phyloP scores from a whole-genome alignment of 2,113 vertebrate species.

The Microcebus murinus region DNA sequence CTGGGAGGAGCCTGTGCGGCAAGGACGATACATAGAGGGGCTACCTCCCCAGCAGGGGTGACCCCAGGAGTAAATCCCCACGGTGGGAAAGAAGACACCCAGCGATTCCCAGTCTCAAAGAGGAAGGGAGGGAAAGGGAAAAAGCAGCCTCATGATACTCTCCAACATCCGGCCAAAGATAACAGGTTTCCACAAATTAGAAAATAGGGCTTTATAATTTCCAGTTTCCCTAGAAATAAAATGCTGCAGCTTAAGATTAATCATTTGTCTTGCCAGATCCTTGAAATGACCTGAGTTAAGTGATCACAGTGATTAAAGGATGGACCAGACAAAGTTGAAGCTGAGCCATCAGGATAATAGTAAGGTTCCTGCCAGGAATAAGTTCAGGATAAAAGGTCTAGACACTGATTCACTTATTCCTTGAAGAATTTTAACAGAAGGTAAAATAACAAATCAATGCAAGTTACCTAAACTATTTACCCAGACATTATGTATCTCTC shows the following conservation, averaged over 20 bases:
- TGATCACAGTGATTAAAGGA: constrained; percentile 35
- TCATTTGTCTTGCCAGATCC: constrained; percentile 5
- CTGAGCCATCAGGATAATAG: not conserved
- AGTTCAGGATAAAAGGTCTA: not conserved
- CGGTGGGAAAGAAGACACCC: not conserved
- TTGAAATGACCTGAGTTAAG: not conserved
- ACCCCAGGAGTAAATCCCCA: not conserved
- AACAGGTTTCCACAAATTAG: not conserved
- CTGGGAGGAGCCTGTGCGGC: not conserved
- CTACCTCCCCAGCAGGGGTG: not conserved
- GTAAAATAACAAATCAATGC: not conserved
- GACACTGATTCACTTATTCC: constrained; percentile 37
- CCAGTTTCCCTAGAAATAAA: not conserved
- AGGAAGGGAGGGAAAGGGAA: not conserved
- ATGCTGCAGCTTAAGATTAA: not conserved
- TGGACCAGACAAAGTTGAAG: not conserved
- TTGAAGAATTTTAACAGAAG: constrained; percentile 36
- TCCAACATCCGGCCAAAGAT: not conserved
- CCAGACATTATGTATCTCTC: not conserved
- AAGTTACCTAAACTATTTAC: constrained; percentile 31
- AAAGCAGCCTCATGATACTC: not conserved
- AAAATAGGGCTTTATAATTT: not conserved
- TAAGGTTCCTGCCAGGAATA: not conserved
- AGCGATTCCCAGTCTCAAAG: not conserved
- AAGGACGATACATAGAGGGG: not conserved